Conservation (phyloP, 53 echinoderm and acorn worm genomes). For the Antedon mediterranea region DNA sequence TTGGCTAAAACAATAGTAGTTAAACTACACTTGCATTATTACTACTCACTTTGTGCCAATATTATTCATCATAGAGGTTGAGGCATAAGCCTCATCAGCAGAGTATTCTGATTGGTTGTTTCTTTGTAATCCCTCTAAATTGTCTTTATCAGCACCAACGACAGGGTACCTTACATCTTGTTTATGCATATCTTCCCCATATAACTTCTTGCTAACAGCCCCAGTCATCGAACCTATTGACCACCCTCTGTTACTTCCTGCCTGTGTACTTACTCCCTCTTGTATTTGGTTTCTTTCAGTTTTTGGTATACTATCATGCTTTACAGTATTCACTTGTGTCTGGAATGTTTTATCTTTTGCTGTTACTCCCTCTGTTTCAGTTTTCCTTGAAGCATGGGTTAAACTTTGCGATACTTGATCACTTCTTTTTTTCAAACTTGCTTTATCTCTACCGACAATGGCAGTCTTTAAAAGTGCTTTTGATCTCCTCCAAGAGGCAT, state of each 20-base stretch:
- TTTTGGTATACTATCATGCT: slow-evolving; percentile 2
- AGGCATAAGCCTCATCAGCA: not conserved
- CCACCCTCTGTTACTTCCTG: slow-evolving; percentile 46
- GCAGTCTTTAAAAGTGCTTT: not conserved
- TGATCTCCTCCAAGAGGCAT: not conserved
- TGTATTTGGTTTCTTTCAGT: slow-evolving; percentile 21
- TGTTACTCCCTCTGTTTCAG: not conserved
- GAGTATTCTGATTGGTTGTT: not conserved
- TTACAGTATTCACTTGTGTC: not conserved
- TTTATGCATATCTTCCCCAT: not conserved
- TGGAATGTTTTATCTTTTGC: not conserved
- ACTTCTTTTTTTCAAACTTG: not conserved
- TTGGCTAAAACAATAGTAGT: too few species aligned
- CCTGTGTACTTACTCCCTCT: slow-evolving; percentile 34
- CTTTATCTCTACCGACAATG: not conserved
- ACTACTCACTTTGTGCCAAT: not conserved
- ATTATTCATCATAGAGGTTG: not conserved
- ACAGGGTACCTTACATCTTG: not conserved
- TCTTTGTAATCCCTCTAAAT: not conserved
- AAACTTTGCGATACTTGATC: not conserved
- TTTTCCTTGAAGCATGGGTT: not conserved
- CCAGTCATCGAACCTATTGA: slow-evolving; percentile 66
- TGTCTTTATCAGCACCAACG: not conserved
- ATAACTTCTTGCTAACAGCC: slow-evolving; percentile 20
- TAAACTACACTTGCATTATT: too few species aligned